These are phyloP conservation scores for Anneissia japonica DNA, from an alignment of 35 echinoderm and acorn worm species.

Conservation along the genomic window DNA sequence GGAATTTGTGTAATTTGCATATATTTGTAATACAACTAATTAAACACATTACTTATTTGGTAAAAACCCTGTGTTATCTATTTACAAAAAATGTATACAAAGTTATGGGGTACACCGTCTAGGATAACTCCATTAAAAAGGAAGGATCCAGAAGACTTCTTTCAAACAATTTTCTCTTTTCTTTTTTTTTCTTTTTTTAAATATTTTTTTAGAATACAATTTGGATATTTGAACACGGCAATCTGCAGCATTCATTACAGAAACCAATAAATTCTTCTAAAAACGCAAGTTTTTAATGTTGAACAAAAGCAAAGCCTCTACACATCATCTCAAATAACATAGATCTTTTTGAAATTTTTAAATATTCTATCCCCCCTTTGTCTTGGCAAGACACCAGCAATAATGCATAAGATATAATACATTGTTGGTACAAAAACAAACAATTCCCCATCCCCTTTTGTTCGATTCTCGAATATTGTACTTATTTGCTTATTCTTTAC, in stretches of 20 bases:
- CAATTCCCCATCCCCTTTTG: not conserved
- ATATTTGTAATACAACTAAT: not conserved
- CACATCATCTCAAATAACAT: not conserved
- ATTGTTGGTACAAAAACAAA: not conserved
- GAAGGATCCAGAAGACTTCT: not conserved
- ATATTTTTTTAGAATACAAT: not conserved
- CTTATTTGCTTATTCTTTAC: not conserved
- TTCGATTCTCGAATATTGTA: too few species aligned
- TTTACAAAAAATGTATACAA: not conserved
- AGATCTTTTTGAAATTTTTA: not conserved
- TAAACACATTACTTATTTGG: not conserved
- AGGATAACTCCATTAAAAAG: not conserved
- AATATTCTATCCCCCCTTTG: not conserved
- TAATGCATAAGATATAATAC: not conserved
- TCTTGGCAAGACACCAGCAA: not conserved
- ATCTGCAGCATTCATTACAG: not conserved
- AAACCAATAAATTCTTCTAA: not conserved
- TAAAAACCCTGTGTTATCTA: not conserved
- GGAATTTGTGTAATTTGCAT: not conserved
- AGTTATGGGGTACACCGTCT: not conserved
- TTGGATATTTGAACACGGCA: not conserved
- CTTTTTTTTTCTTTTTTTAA: not conserved
- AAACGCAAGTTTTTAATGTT: not conserved
- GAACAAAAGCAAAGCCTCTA: not conserved
- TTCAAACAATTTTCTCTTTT: not conserved